These are phyloP conservation scores for Cercopithecus mona DNA, from an alignment of 2,113 vertebrate species.

Conservation along the genomic window DNA sequence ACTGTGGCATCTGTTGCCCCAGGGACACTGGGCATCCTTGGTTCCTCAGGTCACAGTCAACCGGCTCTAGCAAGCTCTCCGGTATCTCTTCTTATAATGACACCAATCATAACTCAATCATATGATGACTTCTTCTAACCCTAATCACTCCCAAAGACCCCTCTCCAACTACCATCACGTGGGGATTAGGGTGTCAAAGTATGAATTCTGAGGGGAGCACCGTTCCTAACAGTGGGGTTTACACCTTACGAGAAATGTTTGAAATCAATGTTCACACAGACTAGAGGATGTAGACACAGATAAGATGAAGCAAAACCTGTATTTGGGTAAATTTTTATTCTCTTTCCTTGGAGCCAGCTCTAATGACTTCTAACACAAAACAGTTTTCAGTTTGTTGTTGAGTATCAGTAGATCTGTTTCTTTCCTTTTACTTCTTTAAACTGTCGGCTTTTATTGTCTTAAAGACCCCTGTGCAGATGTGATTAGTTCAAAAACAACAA, in stretches of 20 bases:
- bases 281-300: rapidly evolving
- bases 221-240: not conserved
- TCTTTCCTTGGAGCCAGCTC: not conserved
- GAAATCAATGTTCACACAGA: not conserved
- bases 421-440: not conserved
- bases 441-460: not conserved
- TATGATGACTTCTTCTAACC: not conserved
- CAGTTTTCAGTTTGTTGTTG: not conserved
- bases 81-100: not conserved
- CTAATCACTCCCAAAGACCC: not conserved
- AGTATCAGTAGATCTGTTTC: not conserved
- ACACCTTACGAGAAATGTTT: not conserved
- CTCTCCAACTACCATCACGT: rapidly evolving
- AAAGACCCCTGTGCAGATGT: not conserved
- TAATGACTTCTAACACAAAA: too few species aligned
- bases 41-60: too few species aligned
- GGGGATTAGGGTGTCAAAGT: too few species aligned
- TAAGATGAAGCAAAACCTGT: rapidly evolving
- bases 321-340: not conserved
- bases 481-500: not conserved
- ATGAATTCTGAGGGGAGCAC: not conserved
- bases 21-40: not conserved
- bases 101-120: too few species aligned
- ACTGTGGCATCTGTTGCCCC: not conserved
- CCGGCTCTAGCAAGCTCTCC: rapidly evolving